Evolutionary conservation across 2,797 vertebrate genomes (phyloP), one percentile per base, ranked within the genome.

Genomic region (Harpagifer antarcticus): DNA sequence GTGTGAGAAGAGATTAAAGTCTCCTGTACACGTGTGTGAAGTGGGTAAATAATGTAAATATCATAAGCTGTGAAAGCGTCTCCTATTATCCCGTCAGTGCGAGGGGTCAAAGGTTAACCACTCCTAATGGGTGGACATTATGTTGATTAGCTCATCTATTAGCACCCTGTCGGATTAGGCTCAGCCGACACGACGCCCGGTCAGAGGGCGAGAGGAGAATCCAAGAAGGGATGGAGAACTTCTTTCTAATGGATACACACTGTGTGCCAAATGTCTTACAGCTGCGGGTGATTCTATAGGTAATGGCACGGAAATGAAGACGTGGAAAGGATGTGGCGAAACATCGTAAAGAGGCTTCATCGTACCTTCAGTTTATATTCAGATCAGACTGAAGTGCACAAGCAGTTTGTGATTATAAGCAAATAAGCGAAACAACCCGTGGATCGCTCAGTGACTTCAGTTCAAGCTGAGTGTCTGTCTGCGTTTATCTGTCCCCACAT

Each of bases 121-220:
- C 74, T 88, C 76, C 85, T 91, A 89, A 92, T 91, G 88, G 84
- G 47, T 80, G 87, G 87, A 89, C 89, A 85, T 88, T 89, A 84
- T 90, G 89, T 84, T 92, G 87, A 93, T 93, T 91, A 86, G 81
- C 74, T 65, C 9, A 76, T 90, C 86, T 87, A 91, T 93, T 91
- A 91, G 88, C 70, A 17, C 79, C 62, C 78, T 89, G 92, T 93
- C 92, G 84, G 91, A 90, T 93, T 91, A 91, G 65, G 72, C 89
- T 91, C 81, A 87, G 66, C 72, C 10, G 31, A 77, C 67, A 80
- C 2, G 19, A 81, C 11, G 60, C n/a, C 0, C 1, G 71, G 88
- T 85, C 86, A 87, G 0, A 86, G 84, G 91, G 72, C 20, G 11
- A 63, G 62, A 79, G 86, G 86, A 44, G 79, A 81, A 87, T 75